Base-by-base conservation (phyloP, 2,113 vertebrate genomes). In the Lutjanus erythropterus region DNA sequence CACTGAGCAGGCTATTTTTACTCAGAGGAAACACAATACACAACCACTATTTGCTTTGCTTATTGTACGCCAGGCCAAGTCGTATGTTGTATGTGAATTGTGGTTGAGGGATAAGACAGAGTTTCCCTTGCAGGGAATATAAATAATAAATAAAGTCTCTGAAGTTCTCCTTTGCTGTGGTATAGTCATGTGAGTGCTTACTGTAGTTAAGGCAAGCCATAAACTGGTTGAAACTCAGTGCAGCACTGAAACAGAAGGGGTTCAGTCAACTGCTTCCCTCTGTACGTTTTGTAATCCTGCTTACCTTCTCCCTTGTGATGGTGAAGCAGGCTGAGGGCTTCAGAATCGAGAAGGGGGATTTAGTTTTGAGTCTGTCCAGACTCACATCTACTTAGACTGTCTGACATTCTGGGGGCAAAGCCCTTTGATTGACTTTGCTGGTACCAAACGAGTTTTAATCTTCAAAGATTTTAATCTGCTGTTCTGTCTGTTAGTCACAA, bases 391-490 rank as follows among this genome's bases (percentile, higher is more conserved):
- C 89, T 93, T 89, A 93, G 88, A 86, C 87, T 90, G 86, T 93
- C 92, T 93, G 91, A 92, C 86, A 89, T 90, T 91, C 75, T 88
- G 73, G 58, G 71, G 77, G 61, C 72, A 91, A 93, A 94, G 88
- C 90, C 76, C 84, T 94, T 93, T 94, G 91, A 92, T 87, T 92
- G 89, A 91, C 70, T 88, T 87, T 65, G 70, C 86, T 89, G 71
- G 87, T 88, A 90, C 91, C 85, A 92, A 90, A 89, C 47, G 29
- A 87, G 86, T 88, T 94, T 91, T 94, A 94, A 95, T 94, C 93
- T 94, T 93, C 90, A 94, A 94, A 93, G 91, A 92, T 93, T 92
- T 92, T 85, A 92, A 93, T 93, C 87, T 87, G 81, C 69, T 91
- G 79, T 92, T 94, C 90, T 89, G 89, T 95, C 89, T 93, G 82